Percentiles rank a stretch among this genome's conserved stretches.
Conservation (phyloP, 2,797 vertebrate genomes). For the Cynopterus sphinx region DNA sequence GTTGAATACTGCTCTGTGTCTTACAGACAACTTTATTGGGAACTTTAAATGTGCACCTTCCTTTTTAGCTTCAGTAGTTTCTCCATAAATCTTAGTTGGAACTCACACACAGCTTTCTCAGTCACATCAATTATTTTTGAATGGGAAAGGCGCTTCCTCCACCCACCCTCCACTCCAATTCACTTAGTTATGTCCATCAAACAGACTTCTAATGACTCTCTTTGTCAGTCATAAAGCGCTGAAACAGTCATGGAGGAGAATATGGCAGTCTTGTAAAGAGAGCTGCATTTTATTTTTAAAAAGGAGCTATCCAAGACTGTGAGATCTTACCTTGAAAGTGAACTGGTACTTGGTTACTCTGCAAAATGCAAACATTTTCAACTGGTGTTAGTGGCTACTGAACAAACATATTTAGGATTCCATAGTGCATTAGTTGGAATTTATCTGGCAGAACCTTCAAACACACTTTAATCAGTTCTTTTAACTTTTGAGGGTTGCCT, state of each 20-base stretch:
- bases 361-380: slow-evolving; percentile 53
- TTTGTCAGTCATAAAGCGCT: slow-evolving; percentile 66
- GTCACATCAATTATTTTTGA: slow-evolving; percentile 72
- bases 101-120: slow-evolving; percentile 72
- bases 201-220: slow-evolving; percentile 76
- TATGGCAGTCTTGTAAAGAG: neutral
- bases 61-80: slow-evolving; percentile 75
- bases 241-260: slow-evolving; percentile 37
- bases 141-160: neutral
- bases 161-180: slow-evolving; percentile 18
- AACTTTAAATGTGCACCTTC: slow-evolving; percentile 73
- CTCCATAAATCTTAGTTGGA: slow-evolving; percentile 74
- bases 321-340: neutral
- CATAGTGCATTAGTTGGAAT: neutral
- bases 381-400: neutral
- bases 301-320: neutral
- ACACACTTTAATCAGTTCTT: slow-evolving; percentile 59
- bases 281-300: slow-evolving; percentile 34
- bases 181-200: slow-evolving; percentile 74
- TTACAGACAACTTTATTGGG: slow-evolving; percentile 68
- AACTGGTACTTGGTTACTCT: slow-evolving; percentile 33
- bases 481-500: slow-evolving; percentile 46
- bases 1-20: slow-evolving; percentile 65
- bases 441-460: slow-evolving; percentile 45
- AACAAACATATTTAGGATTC: slow-evolving; percentile 46